Conservation (phyloP, 2,113 vertebrate genomes). For the Calidris pygmaea region DNA sequence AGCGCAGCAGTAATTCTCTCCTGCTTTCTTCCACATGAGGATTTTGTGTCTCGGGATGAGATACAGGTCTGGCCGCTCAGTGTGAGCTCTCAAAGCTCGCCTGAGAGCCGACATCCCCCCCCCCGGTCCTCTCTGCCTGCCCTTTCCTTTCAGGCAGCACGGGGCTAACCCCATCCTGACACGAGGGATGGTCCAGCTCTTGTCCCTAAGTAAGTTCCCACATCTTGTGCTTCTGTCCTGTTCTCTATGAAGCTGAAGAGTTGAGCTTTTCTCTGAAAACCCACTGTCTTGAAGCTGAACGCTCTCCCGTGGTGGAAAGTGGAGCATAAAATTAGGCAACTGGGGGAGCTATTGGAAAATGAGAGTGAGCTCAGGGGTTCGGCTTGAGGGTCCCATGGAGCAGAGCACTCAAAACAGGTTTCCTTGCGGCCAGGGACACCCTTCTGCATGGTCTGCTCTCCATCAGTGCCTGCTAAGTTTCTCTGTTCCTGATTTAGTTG, state of each 20-base stretch:
- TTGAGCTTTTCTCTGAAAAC: neutral
- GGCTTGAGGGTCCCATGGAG: neutral
- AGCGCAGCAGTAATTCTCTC: neutral
- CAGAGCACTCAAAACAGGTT: neutral
- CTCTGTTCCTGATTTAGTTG: neutral
- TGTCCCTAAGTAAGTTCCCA: neutral
- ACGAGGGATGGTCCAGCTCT: neutral
- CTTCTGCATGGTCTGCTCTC: neutral
- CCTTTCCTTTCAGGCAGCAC: rapidly evolving
- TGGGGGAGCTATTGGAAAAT: neutral
- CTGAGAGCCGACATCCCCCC: rapidly evolving
- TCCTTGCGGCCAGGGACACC: neutral
- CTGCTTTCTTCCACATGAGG: neutral
- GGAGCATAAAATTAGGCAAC: neutral
- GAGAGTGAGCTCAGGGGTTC: neutral
- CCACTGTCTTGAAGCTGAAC: neutral
- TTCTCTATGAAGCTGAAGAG: neutral
- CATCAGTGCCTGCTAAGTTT: neutral
- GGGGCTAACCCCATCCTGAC: neutral
- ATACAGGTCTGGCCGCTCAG: neutral
- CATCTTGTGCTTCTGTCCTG: neutral
- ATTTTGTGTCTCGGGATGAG: neutral
- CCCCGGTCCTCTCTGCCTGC: neutral
- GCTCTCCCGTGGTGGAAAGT: neutral
- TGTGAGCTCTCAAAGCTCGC: neutral